These are phyloP conservation scores for Chymomyza procnemis DNA, from an alignment of 2,888 invertebrate genomes.

Conservation along the genomic window DNA sequence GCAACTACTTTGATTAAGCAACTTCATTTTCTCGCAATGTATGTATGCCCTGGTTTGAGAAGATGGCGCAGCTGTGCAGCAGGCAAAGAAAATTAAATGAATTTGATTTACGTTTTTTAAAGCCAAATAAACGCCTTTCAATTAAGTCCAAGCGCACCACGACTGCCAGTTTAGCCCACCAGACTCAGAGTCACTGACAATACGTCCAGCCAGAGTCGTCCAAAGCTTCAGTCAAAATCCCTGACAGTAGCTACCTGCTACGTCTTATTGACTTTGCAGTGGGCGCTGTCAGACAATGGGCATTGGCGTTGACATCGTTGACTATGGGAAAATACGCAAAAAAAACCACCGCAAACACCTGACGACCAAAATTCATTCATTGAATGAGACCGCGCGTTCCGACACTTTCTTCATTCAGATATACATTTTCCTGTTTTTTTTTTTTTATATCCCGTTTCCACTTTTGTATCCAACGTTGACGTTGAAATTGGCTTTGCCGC, in stretches of 20 bases:
- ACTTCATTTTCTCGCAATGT: not conserved
- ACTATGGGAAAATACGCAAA: conserved; percentile 60
- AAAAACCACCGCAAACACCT: conserved; percentile 73
- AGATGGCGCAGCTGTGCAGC: not conserved
- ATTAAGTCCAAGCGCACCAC: conserved; percentile 64
- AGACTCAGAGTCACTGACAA: conserved; percentile 1
- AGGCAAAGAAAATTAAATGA: conserved; percentile 65
- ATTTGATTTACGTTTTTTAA: conserved; percentile 75
- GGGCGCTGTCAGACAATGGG: not conserved
- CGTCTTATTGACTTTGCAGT: conserved; percentile 67
- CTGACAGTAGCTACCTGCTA: conserved; percentile 3
- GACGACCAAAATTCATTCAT: conserved; percentile 60
- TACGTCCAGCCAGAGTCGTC: not conserved
- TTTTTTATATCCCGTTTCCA: not conserved
- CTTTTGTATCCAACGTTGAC: not conserved
- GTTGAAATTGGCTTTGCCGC: conserved; percentile 3
- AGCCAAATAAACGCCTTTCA: conserved; percentile 75
- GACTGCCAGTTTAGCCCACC: conserved; percentile 22
- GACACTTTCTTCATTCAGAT: not conserved
- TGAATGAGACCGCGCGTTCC: not conserved
- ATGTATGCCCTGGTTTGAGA: not conserved
- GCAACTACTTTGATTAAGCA: too few species aligned
- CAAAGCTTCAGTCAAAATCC: not conserved
- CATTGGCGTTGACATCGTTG: conserved; percentile 60
- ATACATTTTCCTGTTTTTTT: not conserved